phyloP scores from a whole-genome alignment of 2,888 invertebrate species.

The Syritta pipiens region DNA sequence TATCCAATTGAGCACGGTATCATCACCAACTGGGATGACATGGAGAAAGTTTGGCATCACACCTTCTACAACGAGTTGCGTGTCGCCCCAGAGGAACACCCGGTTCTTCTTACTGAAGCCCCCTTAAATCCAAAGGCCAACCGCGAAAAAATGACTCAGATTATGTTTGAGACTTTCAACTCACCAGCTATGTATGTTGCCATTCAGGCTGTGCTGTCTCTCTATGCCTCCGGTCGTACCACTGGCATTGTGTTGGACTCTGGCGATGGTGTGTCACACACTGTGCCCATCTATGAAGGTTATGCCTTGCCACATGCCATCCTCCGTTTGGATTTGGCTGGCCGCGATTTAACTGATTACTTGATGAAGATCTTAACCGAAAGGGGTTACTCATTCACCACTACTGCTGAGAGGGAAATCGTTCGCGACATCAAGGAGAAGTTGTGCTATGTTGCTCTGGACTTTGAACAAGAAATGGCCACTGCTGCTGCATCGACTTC shows the following conservation, averaged over 20 bases:
- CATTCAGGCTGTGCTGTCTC: slow-evolving; percentile 94
- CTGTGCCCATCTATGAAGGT: slow-evolving; percentile 96
- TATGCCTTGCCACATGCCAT: slow-evolving; percentile 96
- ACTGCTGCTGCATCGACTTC: slow-evolving; percentile 95
- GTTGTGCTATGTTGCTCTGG: slow-evolving; percentile 93
- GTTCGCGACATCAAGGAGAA: slow-evolving; percentile 97
- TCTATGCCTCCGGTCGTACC: slow-evolving; percentile 97
- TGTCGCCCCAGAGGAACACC: slow-evolving; percentile 96
- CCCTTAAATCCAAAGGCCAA: slow-evolving; percentile 94
- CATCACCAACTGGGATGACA: slow-evolving; percentile 99
- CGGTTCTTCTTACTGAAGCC: slow-evolving; percentile 91
- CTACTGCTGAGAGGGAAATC: slow-evolving; percentile 95
- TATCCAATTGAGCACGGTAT: slow-evolving; percentile 99
- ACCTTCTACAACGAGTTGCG: slow-evolving; percentile 99
- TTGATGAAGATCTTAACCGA: slow-evolving; percentile 96
- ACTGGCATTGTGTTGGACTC: slow-evolving; percentile 98
- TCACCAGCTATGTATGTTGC: slow-evolving; percentile 97
- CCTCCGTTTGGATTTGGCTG: slow-evolving; percentile 94
- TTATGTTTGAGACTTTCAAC: slow-evolving; percentile 96
- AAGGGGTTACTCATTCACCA: slow-evolving; percentile 94
- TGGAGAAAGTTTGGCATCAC: slow-evolving; percentile 99
- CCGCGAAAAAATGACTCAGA: slow-evolving; percentile 95
- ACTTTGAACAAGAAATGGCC: slow-evolving; percentile 97
- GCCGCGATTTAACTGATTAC: slow-evolving; percentile 95
- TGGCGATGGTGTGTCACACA: slow-evolving; percentile 97